Evolutionary conservation across 2,888 invertebrate species (phyloP).

Genomic region (Agapostemon virescens): DNA sequence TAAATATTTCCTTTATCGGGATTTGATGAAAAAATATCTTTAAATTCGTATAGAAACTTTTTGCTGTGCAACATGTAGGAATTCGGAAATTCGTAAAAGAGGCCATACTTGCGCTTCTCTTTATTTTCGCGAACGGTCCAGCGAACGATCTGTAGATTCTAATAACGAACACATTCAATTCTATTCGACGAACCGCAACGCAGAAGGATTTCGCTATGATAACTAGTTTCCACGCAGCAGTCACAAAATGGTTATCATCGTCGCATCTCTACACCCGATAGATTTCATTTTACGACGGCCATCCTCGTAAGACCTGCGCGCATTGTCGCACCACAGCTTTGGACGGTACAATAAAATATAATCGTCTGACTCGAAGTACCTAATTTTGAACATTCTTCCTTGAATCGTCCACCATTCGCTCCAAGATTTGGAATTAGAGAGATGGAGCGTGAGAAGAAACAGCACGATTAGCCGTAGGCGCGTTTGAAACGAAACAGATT

Average conservation of each 20-base stretch:
- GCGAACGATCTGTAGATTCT: too few species aligned
- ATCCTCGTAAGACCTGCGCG: constrained; percentile 24
- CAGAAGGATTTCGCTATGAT: constrained; percentile 20
- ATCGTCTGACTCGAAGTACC: constrained; percentile 4
- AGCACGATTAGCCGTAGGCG: not conserved
- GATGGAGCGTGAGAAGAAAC: not conserved
- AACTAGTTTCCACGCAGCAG: constrained; percentile 44
- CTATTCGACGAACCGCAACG: too few species aligned
- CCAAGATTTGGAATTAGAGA: not conserved
- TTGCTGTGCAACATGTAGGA: too few species aligned
- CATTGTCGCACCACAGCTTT: not conserved
- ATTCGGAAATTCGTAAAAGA: too few species aligned
- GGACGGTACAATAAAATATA: not conserved
- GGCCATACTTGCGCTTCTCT: too few species aligned
- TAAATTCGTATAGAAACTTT: too few species aligned
- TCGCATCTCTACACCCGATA: constrained; percentile 1
- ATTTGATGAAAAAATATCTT: too few species aligned
- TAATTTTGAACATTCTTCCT: constrained; percentile 48
- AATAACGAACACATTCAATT: not conserved
- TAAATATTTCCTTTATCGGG: too few species aligned
- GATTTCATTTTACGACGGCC: constrained; percentile 34
- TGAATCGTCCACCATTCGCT: constrained; percentile 17
- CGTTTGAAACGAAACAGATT: too few species aligned
- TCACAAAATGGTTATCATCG: constrained; percentile 1
- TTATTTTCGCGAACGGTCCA: too few species aligned